phyloP scores from a whole-genome alignment of 2,888 invertebrate species.

The Exocentrus adspersus region DNA sequence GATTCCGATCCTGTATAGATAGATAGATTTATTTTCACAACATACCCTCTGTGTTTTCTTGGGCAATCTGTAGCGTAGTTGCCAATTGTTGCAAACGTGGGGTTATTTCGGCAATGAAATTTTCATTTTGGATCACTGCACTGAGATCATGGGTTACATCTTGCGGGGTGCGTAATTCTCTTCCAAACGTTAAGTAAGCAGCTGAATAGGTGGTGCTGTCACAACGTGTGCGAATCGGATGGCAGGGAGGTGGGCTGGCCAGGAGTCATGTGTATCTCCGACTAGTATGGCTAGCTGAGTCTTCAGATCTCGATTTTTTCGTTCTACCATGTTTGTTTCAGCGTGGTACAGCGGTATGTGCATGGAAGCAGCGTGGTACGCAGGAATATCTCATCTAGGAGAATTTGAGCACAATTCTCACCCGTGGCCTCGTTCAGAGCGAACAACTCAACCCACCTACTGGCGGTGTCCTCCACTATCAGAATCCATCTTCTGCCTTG shows the following conservation, averaged over 20 bases:
- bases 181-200: conserved; percentile 47
- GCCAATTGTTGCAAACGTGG: conserved; percentile 25
- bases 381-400: conserved; percentile 5
- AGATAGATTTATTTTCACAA: too few relatives aligned
- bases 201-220: conserved; percentile 46
- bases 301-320: conserved; percentile 53
- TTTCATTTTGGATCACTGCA: conserved; percentile 25
- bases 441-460: conserved; percentile 18
- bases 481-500: too few relatives aligned
- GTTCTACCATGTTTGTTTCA: conserved; percentile 36
- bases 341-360: conserved; percentile 27
- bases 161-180: conserved; percentile 31
- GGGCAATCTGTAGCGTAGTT: conserved; percentile 31
- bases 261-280: conserved; percentile 48
- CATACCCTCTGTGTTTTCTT: conserved; percentile 35
- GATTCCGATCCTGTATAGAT: conserved; percentile 43
- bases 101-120: conserved; percentile 33
- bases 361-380: conserved; percentile 5
- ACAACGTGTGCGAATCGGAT: conserved; percentile 51
- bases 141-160: conserved; percentile 42
- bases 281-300: too few relatives aligned
- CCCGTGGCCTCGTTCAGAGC: neutral
- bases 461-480: conserved; percentile 14
- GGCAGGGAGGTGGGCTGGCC: conserved; percentile 40
- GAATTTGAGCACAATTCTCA: neutral